Percentiles rank a stretch among this genome's conserved stretches.
Evolutionary conservation across 2,888 invertebrate genomes (phyloP).

Genomic region (Cosmorhoe ocellata): DNA sequence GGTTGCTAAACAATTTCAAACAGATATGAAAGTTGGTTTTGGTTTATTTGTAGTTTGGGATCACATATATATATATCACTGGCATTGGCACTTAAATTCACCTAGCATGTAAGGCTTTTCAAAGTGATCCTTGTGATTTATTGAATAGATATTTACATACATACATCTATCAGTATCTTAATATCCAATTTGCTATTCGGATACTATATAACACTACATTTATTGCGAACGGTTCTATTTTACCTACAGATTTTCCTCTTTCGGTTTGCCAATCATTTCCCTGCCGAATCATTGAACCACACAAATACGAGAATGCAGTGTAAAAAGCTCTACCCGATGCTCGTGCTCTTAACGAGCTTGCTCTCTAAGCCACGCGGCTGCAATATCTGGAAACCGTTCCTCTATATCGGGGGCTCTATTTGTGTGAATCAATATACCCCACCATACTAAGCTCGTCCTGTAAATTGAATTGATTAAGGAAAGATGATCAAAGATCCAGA

Average conservation of each 20-base stretch:
- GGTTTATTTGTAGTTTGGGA: neutral
- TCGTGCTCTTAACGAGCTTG: slow-evolving; percentile 9
- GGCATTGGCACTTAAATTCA: too few relatives aligned
- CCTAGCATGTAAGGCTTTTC: too few relatives aligned
- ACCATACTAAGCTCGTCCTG: neutral
- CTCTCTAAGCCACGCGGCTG: slow-evolving; percentile 12
- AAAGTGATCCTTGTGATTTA: too few relatives aligned
- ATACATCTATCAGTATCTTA: too few relatives aligned
- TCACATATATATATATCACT: too few relatives aligned
- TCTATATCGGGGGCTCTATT: neutral
- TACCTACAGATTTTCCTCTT: too few relatives aligned
- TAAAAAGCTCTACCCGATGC: too few relatives aligned
- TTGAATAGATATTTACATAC: too few relatives aligned
- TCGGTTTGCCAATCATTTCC: neutral
- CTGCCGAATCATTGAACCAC: slow-evolving; percentile 12
- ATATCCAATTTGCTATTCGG: too few relatives aligned
- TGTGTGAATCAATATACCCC: slow-evolving; percentile 1
- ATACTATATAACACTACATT: too few relatives aligned
- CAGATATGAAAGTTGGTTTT: slow-evolving; percentile 6
- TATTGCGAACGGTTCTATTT: too few relatives aligned
- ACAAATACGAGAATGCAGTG: neutral
- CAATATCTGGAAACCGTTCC: slow-evolving; percentile 8
- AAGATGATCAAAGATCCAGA: slow-evolving; percentile 12
- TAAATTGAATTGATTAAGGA: slow-evolving; percentile 2
- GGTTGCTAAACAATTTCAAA: slow-evolving; percentile 12